These are phyloP conservation scores for Pollimyrus isidori DNA, from an alignment of 2,113 vertebrate species.

Conservation along the genomic window DNA sequence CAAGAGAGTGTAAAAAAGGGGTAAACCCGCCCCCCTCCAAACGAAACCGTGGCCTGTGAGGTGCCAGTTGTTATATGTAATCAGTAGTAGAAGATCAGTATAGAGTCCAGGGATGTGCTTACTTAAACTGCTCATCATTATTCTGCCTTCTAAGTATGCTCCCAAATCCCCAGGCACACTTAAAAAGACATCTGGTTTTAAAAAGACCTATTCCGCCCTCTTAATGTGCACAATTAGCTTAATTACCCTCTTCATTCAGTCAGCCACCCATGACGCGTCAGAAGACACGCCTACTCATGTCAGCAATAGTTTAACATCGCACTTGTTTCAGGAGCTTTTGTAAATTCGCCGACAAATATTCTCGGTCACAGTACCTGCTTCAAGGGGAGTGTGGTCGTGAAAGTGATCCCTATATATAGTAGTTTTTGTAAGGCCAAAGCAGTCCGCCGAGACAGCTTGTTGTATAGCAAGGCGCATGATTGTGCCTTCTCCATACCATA, in stretches of 20 bases:
- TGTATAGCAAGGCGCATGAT: slow-evolving; percentile 16
- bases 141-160: not conserved
- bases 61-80: not conserved
- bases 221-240: not conserved
- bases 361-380: slow-evolving; percentile 2
- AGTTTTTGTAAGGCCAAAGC: slow-evolving; percentile 37
- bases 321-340: not conserved
- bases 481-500: not conserved
- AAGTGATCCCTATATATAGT: slow-evolving; percentile 42
- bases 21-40: not conserved
- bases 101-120: not conserved
- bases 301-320: not conserved
- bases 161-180: not conserved
- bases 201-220: not conserved
- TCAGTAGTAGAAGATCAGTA: not conserved
- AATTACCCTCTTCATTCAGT: not conserved
- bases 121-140: not conserved
- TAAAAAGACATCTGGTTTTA: not conserved
- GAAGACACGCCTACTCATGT: not conserved
- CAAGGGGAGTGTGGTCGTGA: slow-evolving; percentile 17
- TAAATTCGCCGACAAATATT: slow-evolving; percentile 10
- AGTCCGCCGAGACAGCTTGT: slow-evolving; percentile 35
- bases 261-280: not conserved
- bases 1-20: not conserved
- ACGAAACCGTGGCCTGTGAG: not conserved